Conservation (phyloP, 2,797 vertebrate species). For the Perodicticus potto region DNA sequence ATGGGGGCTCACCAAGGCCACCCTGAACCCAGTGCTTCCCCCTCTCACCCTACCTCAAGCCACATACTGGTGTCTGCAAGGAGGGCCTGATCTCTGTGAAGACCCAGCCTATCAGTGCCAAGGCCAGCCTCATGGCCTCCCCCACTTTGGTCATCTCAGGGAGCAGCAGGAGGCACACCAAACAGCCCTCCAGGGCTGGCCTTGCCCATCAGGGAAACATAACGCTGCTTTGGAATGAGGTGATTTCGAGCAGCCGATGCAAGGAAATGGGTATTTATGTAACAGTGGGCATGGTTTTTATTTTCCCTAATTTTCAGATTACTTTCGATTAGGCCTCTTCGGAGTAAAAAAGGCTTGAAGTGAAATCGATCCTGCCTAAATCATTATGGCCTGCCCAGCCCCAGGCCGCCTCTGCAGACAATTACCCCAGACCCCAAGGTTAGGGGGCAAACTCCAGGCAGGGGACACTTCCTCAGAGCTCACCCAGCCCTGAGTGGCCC, state of each 20-base stretch:
- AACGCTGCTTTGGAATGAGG: slow-evolving; percentile 86
- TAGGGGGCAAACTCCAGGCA: slow-evolving; percentile 94
- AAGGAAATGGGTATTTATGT: slow-evolving; percentile 91
- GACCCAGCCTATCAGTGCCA: neutral
- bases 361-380: slow-evolving; percentile 99
- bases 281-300: slow-evolving; percentile 90
- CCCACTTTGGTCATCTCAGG: slow-evolving; percentile 63
- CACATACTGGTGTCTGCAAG: neutral
- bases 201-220: slow-evolving; percentile 88
- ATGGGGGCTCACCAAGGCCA: neutral
- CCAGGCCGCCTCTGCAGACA: slow-evolving; percentile 95
- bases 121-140: neutral
- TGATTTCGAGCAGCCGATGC: slow-evolving; percentile 88
- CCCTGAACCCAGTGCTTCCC: neutral
- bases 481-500: slow-evolving; percentile 87
- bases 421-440: slow-evolving; percentile 94
- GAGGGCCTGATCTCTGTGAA: neutral
- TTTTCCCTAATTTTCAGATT: slow-evolving; percentile 95
- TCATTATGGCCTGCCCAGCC: slow-evolving; percentile 95
- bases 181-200: slow-evolving; percentile 81
- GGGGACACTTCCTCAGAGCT: slow-evolving; percentile 93
- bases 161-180: slow-evolving; percentile 75
- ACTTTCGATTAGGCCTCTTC: slow-evolving; percentile 92
- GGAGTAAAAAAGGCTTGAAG: slow-evolving; percentile 91
- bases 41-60: neutral